These are phyloP conservation scores for Mycetomoellerius zeteki DNA, from an alignment of 1,140 invertebrate species.

Conservation along the genomic window DNA sequence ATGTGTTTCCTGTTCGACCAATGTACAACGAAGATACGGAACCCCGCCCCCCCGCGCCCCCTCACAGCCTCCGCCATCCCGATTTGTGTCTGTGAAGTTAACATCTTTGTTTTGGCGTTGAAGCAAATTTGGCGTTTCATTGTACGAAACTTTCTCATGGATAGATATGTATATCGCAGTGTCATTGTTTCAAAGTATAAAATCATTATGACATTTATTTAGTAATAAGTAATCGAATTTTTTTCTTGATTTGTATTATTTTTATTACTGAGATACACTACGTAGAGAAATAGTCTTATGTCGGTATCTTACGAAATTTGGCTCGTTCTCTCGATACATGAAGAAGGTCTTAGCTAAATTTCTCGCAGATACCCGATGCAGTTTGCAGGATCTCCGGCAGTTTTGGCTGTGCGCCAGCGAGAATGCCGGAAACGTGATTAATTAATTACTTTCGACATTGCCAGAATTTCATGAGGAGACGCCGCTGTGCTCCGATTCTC, in stretches of 20 bases:
- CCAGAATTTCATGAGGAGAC: constrained; percentile 66
- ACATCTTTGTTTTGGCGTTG: not conserved
- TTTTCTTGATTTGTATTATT: not conserved
- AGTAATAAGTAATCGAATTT: not conserved
- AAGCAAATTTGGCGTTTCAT: constrained; percentile 1
- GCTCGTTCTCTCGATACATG: not conserved
- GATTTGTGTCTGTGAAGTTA: constrained; percentile 32
- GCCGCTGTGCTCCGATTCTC: constrained; percentile 28
- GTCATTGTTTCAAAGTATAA: not conserved
- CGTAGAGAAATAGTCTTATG: not conserved
- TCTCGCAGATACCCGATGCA: constrained; percentile 71
- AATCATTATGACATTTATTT: not conserved
- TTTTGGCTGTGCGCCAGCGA: constrained; percentile 74
- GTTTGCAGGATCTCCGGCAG: constrained; percentile 63
- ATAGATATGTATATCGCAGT: not conserved
- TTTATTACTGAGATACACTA: not conserved
- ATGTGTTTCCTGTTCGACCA: constrained; percentile 57
- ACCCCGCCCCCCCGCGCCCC: no score
- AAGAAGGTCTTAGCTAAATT: constrained; percentile 30
- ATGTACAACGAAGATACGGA: constrained; percentile 44
- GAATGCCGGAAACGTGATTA: constrained; percentile 69
- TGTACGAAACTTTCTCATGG: not conserved
- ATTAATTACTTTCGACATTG: constrained; percentile 80
- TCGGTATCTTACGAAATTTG: not conserved
- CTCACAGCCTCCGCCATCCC: not conserved